Percentiles rank a stretch among this genome's conserved stretches.
Conservation (phyloP, 2,113 vertebrate species). For the Caloenas nicobarica region DNA sequence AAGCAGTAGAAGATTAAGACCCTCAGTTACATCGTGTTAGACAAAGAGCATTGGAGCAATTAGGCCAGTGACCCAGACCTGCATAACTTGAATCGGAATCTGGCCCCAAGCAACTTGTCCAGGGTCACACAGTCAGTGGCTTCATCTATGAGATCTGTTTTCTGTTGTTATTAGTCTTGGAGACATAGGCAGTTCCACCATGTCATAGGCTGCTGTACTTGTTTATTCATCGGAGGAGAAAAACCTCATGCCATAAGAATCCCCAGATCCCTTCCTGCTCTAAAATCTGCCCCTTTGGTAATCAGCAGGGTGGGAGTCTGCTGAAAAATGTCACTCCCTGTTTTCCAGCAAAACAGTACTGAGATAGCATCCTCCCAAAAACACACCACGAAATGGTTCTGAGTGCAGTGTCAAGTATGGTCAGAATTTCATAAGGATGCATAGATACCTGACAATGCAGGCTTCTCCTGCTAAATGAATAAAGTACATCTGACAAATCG, state of each 20-base stretch:
- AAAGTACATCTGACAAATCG: background rate
- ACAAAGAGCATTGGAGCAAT: slow-evolving; percentile 1
- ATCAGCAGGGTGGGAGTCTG: background rate
- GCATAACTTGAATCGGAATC: background rate
- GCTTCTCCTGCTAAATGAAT: background rate
- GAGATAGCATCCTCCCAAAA: background rate
- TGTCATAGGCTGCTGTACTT: background rate
- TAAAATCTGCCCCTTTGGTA: background rate
- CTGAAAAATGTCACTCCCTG: background rate
- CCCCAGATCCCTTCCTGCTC: background rate
- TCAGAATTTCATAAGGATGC: background rate
- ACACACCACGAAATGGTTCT: background rate
- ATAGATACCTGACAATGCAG: background rate
- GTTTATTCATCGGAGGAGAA: background rate
- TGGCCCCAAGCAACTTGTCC: background rate
- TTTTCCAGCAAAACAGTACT: background rate
- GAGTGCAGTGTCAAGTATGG: background rate
- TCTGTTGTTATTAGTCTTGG: background rate
- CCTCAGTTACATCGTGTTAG: background rate
- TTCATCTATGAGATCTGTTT: slow-evolving; percentile 10
- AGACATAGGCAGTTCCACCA: background rate
- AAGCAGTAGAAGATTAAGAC: background rate
- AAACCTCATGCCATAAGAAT: background rate
- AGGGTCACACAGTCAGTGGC: slow-evolving; percentile 2
- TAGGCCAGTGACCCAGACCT: slow-evolving; percentile 27